phyloP scores from a whole-genome alignment of 2,888 invertebrate genomes.

The Drosophila neonasuta region DNA sequence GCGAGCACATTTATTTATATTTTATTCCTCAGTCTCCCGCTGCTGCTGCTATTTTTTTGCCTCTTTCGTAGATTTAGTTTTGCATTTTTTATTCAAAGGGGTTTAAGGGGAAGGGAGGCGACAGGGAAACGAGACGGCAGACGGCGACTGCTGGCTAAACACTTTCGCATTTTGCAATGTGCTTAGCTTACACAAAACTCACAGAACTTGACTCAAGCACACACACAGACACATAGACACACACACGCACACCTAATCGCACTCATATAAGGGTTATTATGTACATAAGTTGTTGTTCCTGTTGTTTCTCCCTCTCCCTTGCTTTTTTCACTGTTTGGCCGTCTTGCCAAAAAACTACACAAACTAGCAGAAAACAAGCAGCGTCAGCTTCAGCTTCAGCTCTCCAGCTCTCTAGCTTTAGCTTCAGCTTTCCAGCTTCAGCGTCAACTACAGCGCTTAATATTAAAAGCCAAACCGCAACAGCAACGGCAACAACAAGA shows the following conservation, averaged over 20 bases:
- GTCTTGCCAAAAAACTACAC: conserved; percentile 59
- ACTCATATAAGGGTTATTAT: conserved; percentile 40
- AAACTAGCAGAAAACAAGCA: conserved; percentile 72
- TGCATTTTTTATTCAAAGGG: conserved; percentile 56
- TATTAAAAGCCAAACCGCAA: conserved; percentile 71
- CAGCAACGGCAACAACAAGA: conserved; percentile 27
- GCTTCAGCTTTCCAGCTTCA: conserved; percentile 8
- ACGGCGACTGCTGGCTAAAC: conserved; percentile 57
- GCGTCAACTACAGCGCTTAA: conserved; percentile 68
- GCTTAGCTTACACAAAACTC: conserved; percentile 53
- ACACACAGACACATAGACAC: conserved; percentile 19
- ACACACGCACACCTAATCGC: conserved; percentile 32
- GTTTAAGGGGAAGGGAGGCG: not conserved
- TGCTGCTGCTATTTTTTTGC: conserved; percentile 4
- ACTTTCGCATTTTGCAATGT: conserved; percentile 61
- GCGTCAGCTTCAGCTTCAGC: conserved; percentile 48
- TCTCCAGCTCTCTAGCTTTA: not conserved
- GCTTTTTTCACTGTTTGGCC: conserved; percentile 17
- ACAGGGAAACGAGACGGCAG: conserved; percentile 3
- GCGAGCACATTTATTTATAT: conserved; percentile 72
- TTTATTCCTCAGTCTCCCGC: conserved; percentile 55
- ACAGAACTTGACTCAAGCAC: conserved; percentile 38
- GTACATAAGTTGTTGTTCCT: conserved; percentile 37
- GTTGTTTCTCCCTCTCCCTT: not conserved
- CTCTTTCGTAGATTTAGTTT: conserved; percentile 38